These are phyloP conservation scores for Malthinus seriepunctatus DNA, from an alignment of 2,888 invertebrate genomes.

Conservation along the genomic window DNA sequence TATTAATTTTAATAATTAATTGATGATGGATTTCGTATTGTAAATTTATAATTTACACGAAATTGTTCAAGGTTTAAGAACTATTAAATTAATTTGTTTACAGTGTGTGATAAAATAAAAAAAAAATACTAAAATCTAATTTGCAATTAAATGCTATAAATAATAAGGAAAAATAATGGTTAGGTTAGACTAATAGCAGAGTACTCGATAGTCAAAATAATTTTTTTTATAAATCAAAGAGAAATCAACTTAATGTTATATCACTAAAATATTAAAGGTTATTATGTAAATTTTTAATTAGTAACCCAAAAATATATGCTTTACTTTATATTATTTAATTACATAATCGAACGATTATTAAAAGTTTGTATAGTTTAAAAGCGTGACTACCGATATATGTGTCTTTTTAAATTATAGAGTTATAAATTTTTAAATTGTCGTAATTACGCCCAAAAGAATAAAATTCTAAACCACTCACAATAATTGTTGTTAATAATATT, in stretches of 20 bases:
- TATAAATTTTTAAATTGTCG: slow-evolving; percentile 4
- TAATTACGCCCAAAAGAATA: slow-evolving; percentile 3
- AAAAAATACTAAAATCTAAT: no score
- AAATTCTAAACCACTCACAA: not conserved
- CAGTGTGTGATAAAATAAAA: no score
- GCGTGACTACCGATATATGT: not conserved
- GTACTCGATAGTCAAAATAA: no score
- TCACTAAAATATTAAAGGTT: slow-evolving; percentile 4
- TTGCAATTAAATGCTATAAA: no score
- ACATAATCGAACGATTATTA: not conserved
- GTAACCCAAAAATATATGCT: slow-evolving; percentile 2
- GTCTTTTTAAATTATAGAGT: slow-evolving; percentile 4
- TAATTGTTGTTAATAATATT: not conserved
- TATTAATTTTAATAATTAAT: no score
- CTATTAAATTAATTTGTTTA: no score
- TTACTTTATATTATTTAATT: slow-evolving; percentile 8
- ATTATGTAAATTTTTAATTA: slow-evolving; percentile 7
- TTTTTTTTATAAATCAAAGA: no score
- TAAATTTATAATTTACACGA: no score
- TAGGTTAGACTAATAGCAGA: no score
- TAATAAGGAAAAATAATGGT: no score
- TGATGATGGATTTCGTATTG: no score
- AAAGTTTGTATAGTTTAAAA: not conserved
- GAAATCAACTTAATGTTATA: not conserved
- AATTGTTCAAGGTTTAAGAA: no score